Evolutionary conservation across 2,888 invertebrate species (phyloP), one percentile per base, ranked within the genome.

Genomic region (Cetonia aurata): DNA sequence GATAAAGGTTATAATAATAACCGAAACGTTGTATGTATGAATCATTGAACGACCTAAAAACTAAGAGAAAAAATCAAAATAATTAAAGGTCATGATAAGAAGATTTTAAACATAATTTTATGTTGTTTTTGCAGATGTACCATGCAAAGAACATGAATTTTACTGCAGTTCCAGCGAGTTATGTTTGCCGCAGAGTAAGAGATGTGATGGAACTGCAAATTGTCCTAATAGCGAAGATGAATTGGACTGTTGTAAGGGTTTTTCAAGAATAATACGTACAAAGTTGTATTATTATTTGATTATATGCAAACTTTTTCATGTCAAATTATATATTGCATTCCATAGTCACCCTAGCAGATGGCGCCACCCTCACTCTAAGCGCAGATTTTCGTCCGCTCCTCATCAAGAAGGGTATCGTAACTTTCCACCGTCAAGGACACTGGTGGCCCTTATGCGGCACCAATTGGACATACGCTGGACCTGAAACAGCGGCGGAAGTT

Each of bases 151-250:
- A 15, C 82, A 87, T 37, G 86, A 91, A 76, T 93, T 89, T 78
- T 83, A 88, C 12, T 95, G 94, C 78, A 86, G 86, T 50, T 80
- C 85, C 65, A 92, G 92, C 79, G 87, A 88, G 79, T 84, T 82
- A 37, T 95, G 95, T 78, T 83, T 95, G 69, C 85, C 89, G 0
- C 78, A 83, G 9, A 80, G 84, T 48, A 86, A 88, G 73, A 87
- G 88, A 15, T 95, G 95, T 79, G 89, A 95, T 82, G 88, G 87
- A 33, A 82, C 80, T 53, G 76, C 84, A 0, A 91, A 95, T 75
- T 95, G 95, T 80, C 85, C 85, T 15, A 83, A 88, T 74, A 88
- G 88, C 31, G 94, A 94, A 84, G 95, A 95, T 80, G 95, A 95
- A 86, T 79, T 87, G 62, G 90, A 93, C 80, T 95, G 95, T 80